A percentile compares a stretch with the other conserved stretches of the same genome.
Evolutionary conservation across 2,797 vertebrate genomes (phyloP).

Genomic region (Phoeniculus purpureus): DNA sequence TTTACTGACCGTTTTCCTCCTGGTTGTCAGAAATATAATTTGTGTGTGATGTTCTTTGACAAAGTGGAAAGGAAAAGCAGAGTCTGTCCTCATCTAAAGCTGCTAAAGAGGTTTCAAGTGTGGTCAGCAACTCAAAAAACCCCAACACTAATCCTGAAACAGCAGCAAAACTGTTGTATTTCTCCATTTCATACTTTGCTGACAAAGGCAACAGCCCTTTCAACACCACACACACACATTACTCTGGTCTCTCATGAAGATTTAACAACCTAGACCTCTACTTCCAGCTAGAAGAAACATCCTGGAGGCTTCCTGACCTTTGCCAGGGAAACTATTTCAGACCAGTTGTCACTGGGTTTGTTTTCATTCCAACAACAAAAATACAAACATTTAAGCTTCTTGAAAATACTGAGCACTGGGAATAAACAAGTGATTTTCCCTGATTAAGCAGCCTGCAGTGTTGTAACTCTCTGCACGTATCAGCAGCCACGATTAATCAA

Average conservation of each 20-base stretch:
- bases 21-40: not conserved
- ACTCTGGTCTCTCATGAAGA: not conserved
- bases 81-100: not conserved
- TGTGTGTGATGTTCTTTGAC: not conserved
- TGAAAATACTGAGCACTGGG: not conserved
- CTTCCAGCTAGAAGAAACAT: not conserved
- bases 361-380: constrained; percentile 3
- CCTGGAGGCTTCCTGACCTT: not conserved
- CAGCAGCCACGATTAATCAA: not conserved
- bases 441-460: not conserved
- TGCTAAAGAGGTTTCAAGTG: not conserved
- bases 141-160: not conserved
- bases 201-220: not conserved
- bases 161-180: not conserved
- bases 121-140: not conserved
- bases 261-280: not conserved
- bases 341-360: not conserved
- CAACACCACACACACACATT: too few species aligned
- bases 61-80: not conserved
- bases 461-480: not conserved
- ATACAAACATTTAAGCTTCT: not conserved
- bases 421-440: not conserved
- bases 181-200: not conserved
- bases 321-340: not conserved
- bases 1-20: not conserved